A percentile compares a stretch with the other conserved stretches of the same genome.
Conservation (phyloP, 2,113 vertebrate genomes). For the Microcebus tavaratra region DNA sequence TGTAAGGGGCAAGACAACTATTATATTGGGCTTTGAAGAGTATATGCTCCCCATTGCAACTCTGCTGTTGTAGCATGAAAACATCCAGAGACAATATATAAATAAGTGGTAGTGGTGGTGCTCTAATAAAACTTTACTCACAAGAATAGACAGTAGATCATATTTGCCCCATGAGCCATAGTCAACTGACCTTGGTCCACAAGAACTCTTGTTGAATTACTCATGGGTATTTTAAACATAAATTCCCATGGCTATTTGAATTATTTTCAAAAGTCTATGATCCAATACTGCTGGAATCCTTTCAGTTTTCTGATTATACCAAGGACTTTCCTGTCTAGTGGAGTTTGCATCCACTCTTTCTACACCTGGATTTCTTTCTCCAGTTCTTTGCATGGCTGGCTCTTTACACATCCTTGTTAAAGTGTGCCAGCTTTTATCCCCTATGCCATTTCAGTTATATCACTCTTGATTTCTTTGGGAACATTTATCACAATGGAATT, state of each 20-base stretch:
- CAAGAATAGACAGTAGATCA: neutral
- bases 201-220: neutral
- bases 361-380: neutral
- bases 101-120: neutral
- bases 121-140: neutral
- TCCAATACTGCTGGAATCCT: neutral
- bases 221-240: neutral
- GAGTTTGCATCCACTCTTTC: neutral
- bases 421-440: neutral
- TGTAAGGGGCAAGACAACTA: neutral
- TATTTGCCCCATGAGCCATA: neutral
- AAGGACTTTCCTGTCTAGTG: conserved; percentile 23
- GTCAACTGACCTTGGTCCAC: neutral
- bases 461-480: neutral
- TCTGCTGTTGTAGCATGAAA: neutral
- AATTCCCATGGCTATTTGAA: neutral
- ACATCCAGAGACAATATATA: neutral
- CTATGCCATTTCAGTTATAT: neutral
- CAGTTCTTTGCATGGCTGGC: neutral
- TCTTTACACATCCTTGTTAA: neutral
- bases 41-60: neutral
- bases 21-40: neutral
- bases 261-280: conserved; percentile 22
- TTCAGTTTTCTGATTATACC: neutral
- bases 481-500: neutral